A percentile compares a stretch with the other conserved stretches of the same genome.
Conservation (phyloP, 2,888 invertebrate species). For the Cylindroiulus punctatus region DNA sequence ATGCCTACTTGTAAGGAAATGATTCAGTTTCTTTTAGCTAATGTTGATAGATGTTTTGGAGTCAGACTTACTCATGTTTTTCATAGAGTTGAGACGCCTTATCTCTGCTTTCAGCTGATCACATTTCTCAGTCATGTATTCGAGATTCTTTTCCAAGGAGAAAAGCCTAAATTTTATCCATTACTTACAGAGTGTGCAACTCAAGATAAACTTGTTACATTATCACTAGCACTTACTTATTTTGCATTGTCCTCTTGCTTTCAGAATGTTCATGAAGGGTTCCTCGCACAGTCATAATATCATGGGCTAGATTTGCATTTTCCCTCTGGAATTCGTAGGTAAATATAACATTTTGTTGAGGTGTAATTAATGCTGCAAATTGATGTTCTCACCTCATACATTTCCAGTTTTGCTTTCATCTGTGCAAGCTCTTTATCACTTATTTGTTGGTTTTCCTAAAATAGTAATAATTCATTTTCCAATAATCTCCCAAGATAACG, state of each 20-base stretch:
- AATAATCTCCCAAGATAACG: no score
- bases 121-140: neutral
- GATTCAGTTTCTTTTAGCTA: neutral
- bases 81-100: constrained; percentile 23
- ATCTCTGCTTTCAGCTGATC: neutral
- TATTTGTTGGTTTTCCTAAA: neutral
- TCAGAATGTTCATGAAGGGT: neutral
- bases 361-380: neutral
- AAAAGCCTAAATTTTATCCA: neutral
- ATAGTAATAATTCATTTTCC: neutral
- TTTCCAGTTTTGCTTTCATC: neutral
- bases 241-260: neutral
- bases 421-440: neutral
- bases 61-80: constrained; percentile 39
- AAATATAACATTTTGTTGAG: neutral
- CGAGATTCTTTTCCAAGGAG: neutral
- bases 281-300: neutral
- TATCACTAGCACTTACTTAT: neutral
- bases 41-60: neutral
- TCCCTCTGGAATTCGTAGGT: neutral
- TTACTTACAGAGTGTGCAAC: neutral
- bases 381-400: neutral
- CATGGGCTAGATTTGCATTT: neutral
- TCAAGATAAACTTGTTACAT: neutral
- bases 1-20: neutral